A percentile compares a stretch with the other conserved stretches of the same genome.
Conservation (phyloP, 2,888 invertebrate species). For the Argyra leucocephala region DNA sequence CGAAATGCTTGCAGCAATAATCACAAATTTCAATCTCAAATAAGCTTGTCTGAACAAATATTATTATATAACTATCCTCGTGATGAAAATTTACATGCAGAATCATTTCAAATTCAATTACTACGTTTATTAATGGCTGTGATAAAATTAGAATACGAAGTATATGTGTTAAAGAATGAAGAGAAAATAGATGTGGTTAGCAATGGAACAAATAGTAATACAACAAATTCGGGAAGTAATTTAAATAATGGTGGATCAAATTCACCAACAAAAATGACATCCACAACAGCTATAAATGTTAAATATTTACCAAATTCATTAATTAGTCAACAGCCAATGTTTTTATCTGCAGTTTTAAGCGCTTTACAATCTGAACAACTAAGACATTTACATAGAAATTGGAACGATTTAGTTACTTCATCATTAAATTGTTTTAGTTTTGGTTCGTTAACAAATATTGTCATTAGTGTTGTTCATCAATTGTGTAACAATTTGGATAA, state of each 20-base stretch:
- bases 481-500: slow-evolving; percentile 61
- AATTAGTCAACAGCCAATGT: slow-evolving; percentile 73
- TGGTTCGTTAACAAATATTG: slow-evolving; percentile 61
- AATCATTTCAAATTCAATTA: slow-evolving; percentile 59
- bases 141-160: slow-evolving; percentile 66
- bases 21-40: slow-evolving; percentile 23
- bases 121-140: slow-evolving; percentile 59
- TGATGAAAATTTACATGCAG: slow-evolving; percentile 54
- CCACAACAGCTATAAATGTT: slow-evolving; percentile 40
- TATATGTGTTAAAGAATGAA: slow-evolving; percentile 48
- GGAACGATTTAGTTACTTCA: slow-evolving; percentile 71
- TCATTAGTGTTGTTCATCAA: slow-evolving; percentile 68
- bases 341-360: slow-evolving; percentile 66
- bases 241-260: slow-evolving; percentile 26
- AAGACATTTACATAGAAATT: slow-evolving; percentile 67
- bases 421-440: slow-evolving; percentile 71
- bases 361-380: slow-evolving; percentile 63
- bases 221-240: slow-evolving; percentile 30
- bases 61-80: slow-evolving; percentile 61
- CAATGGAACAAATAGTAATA: slow-evolving; percentile 24
- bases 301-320: slow-evolving; percentile 56
- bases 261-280: slow-evolving; percentile 35
- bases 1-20: slow-evolving; percentile 26
- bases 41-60: slow-evolving; percentile 64
- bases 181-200: slow-evolving; percentile 23